These are phyloP conservation scores for Diachasmimorpha longicaudata DNA, from an alignment of 1,140 invertebrate species.

Conservation along the genomic window DNA sequence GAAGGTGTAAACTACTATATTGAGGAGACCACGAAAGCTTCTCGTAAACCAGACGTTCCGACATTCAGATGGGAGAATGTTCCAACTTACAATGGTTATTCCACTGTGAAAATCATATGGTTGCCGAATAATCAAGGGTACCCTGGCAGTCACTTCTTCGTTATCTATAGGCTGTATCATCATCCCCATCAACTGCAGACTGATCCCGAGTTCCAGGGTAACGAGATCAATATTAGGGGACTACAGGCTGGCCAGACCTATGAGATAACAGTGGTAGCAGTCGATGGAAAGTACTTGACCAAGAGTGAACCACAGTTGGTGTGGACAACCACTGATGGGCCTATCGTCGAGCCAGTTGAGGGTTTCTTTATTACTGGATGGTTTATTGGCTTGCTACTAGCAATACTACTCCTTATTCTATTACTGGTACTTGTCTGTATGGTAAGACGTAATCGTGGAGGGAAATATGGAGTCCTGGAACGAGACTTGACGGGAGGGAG, in stretches of 20 bases:
- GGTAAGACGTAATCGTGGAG: conserved; percentile 90
- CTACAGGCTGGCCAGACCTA: conserved; percentile 86
- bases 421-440: conserved; percentile 94
- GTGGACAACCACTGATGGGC: conserved; percentile 74
- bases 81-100: conserved; percentile 75
- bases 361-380: conserved; percentile 87
- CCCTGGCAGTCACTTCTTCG: conserved; percentile 84
- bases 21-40: conserved; percentile 74
- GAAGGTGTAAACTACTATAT: conserved; percentile 84
- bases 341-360: conserved; percentile 73
- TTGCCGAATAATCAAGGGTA: conserved; percentile 75
- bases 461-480: conserved; percentile 95
- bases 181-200: conserved; percentile 75
- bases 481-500: conserved; percentile 90
- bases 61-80: conserved; percentile 74
- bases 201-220: conserved; percentile 73
- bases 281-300: conserved; percentile 82
- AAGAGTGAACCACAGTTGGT: conserved; percentile 78
- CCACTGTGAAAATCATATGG: conserved; percentile 83
- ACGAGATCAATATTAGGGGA: conserved; percentile 77
- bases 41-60: conserved; percentile 76
- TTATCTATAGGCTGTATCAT: conserved; percentile 85
- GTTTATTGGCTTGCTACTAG: conserved; percentile 97
- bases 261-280: conserved; percentile 89
- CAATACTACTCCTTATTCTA: conserved; percentile 91